Conservation (phyloP, 2,797 vertebrate genomes). For the Salarias fasciatus region DNA sequence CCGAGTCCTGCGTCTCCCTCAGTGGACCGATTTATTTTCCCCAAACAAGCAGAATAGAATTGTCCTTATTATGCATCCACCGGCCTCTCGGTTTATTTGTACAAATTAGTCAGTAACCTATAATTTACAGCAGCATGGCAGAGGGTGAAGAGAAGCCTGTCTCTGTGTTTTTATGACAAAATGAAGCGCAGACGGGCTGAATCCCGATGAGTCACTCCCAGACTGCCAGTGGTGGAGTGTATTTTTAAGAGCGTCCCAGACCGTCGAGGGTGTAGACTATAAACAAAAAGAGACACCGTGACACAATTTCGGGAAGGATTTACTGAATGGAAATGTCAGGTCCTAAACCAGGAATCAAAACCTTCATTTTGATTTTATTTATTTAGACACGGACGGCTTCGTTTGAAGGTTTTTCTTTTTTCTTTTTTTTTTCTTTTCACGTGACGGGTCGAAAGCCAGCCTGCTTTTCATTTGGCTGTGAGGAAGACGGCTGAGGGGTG, state of each 20-base stretch:
- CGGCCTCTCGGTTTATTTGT: conserved; percentile 46
- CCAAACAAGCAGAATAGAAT: conserved; percentile 59
- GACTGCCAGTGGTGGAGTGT: conserved; percentile 68
- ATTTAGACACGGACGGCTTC: conserved; percentile 17
- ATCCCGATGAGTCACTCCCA: conserved; percentile 70
- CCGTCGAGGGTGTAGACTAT: conserved; percentile 62
- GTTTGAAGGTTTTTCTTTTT: no score
- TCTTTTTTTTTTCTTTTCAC: no score
- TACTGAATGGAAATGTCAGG: conserved; percentile 60
- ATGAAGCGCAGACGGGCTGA: conserved; percentile 40
- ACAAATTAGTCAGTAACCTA: conserved; percentile 63
- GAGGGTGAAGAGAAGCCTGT: conserved; percentile 37
- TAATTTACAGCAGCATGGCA: conserved; percentile 65
- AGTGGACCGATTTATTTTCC: conserved; percentile 56
- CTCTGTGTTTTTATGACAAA: conserved; percentile 59
- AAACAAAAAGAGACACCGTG: conserved; percentile 64
- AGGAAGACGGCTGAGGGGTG: conserved; percentile 26
- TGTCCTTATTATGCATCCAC: conserved; percentile 27
- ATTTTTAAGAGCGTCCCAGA: conserved; percentile 64
- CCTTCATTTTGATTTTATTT: neutral
- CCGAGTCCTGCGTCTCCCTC: conserved; percentile 38
- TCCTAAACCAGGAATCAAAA: no score
- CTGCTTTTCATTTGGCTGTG: conserved; percentile 63
- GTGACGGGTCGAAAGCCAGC: conserved; percentile 19
- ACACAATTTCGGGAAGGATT: conserved; percentile 47